Percentiles rank a stretch among this genome's conserved stretches.
These are phyloP conservation scores for Thelaira solivaga DNA, from an alignment of 2,888 invertebrate genomes.

Conservation along the genomic window DNA sequence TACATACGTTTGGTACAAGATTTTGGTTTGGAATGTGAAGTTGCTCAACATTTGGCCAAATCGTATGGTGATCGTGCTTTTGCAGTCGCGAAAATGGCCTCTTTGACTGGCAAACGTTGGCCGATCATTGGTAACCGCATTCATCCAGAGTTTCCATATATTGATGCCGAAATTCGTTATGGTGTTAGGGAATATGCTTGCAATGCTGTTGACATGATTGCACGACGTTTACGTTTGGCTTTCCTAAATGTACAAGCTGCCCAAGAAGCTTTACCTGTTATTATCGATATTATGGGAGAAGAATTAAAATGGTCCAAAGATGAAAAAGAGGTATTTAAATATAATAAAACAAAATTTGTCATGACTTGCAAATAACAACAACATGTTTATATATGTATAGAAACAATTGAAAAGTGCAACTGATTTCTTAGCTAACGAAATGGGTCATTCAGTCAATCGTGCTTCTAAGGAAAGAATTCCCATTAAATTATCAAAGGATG, in stretches of 20 bases:
- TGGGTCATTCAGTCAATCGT: conserved; percentile 96
- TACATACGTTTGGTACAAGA: conserved; percentile 99
- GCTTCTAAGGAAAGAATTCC: conserved; percentile 91
- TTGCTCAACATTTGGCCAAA: conserved; percentile 95
- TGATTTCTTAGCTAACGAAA: conserved; percentile 94
- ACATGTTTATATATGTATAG: conserved; percentile 76
- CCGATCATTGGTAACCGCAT: conserved; percentile 97
- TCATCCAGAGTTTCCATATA: conserved; percentile 99
- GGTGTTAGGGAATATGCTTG: conserved; percentile 98
- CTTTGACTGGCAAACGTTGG: conserved; percentile 97
- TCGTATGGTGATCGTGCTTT: conserved; percentile 99
- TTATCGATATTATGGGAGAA: conserved; percentile 97
- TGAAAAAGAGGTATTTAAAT: conserved; percentile 81
- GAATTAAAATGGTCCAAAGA: conserved; percentile 93
- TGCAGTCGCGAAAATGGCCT: conserved; percentile 96
- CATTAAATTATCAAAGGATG: conserved; percentile 94
- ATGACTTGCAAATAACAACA: neutral
- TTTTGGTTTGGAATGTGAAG: conserved; percentile 98
- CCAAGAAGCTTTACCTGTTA: conserved; percentile 93
- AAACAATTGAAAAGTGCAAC: conserved; percentile 88
- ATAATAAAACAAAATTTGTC: neutral
- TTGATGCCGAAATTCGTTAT: conserved; percentile 96
- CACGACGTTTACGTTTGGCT: conserved; percentile 93
- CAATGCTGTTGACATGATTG: conserved; percentile 97
- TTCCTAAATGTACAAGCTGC: conserved; percentile 99